phyloP scores from a whole-genome alignment of 2,888 invertebrate species.

The Scaptomyza polygonia region DNA sequence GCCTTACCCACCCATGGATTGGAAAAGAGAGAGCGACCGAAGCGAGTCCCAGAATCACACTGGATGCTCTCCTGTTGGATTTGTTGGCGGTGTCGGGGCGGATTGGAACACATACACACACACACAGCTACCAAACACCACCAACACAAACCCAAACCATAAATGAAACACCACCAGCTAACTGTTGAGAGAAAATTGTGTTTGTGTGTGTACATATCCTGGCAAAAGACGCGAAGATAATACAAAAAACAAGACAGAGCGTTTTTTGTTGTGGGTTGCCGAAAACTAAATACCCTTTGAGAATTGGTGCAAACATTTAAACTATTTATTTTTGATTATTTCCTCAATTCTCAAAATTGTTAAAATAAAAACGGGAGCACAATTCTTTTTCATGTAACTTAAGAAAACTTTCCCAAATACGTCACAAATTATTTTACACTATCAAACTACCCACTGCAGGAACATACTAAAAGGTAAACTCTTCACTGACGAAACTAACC shows the following conservation, averaged over 20 bases:
- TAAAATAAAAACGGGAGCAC: too few species aligned
- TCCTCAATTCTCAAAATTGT: too few species aligned
- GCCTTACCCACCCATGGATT: slow-evolving; percentile 28
- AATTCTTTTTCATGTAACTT: too few species aligned
- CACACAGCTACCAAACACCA: slow-evolving; percentile 14
- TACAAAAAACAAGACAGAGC: slow-evolving; percentile 1
- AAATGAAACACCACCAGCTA: slow-evolving; percentile 20
- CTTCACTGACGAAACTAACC: slow-evolving; percentile 58
- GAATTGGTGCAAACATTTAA: background rate
- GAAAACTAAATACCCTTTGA: slow-evolving; percentile 1
- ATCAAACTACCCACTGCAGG: background rate
- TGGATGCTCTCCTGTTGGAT: slow-evolving; percentile 59
- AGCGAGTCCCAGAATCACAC: slow-evolving; percentile 38
- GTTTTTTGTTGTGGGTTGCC: background rate
- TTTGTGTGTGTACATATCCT: slow-evolving; percentile 26
- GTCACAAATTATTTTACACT: background rate
- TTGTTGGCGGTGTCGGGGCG: slow-evolving; percentile 47
- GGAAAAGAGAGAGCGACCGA: slow-evolving; percentile 38
- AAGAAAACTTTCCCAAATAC: background rate
- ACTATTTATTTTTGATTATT: too few species aligned
- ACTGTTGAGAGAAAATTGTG: slow-evolving; percentile 11
- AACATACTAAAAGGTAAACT: slow-evolving; percentile 40
- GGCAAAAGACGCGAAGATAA: slow-evolving; percentile 50
- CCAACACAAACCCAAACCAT: slow-evolving; percentile 16
- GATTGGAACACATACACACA: slow-evolving; percentile 26